Conservation (phyloP, 2,888 invertebrate genomes). For the Limnephilus rhombicus region DNA sequence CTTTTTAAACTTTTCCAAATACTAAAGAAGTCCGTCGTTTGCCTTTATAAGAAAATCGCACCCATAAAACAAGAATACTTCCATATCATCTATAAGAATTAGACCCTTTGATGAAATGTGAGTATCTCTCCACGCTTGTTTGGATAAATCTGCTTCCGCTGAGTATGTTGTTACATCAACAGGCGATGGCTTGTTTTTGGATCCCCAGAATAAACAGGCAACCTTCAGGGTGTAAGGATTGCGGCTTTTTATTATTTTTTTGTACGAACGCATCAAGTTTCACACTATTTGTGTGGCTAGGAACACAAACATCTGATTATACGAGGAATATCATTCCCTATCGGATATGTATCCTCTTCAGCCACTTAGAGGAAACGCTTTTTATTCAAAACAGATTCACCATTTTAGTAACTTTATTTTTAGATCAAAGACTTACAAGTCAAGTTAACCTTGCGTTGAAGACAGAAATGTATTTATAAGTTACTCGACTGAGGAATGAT, state of each 20-base stretch:
- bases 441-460: not conserved
- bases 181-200: constrained; percentile 54
- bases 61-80: not conserved
- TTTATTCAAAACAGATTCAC: constrained; percentile 6
- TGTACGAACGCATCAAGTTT: constrained; percentile 47
- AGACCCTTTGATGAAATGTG: constrained; percentile 40
- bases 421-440: not conserved
- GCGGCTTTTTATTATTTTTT: constrained; percentile 34
- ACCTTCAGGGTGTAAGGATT: constrained; percentile 25
- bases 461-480: not conserved
- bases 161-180: constrained; percentile 60
- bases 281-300: constrained; percentile 57
- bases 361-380: constrained; percentile 3
- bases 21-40: not conserved
- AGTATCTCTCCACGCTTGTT: constrained; percentile 51
- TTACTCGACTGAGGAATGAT: not conserved
- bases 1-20: not conserved
- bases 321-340: constrained; percentile 21
- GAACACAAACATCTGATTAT: constrained; percentile 35
- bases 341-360: not conserved
- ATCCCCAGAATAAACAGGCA: constrained; percentile 51
- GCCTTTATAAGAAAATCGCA: not conserved
- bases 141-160: constrained; percentile 55
- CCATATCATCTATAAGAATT: not conserved
- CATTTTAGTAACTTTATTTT: not conserved